Evolutionary conservation across 2,888 invertebrate genomes (phyloP).

Genomic region (Idaea aversata): DNA sequence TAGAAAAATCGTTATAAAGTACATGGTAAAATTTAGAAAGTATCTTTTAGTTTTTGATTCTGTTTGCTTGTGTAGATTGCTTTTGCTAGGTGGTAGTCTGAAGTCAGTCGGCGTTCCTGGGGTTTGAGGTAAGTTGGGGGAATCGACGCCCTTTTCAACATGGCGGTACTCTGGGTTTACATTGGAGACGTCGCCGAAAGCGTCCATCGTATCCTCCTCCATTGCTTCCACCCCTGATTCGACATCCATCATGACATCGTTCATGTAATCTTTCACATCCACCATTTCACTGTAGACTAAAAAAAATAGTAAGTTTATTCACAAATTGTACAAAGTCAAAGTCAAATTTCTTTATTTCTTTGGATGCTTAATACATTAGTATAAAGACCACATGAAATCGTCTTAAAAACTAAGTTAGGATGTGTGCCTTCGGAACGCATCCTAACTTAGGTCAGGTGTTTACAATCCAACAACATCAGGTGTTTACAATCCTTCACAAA

Average conservation of each 20-base stretch:
- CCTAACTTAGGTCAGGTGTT: too few species aligned
- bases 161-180: constrained; percentile 24
- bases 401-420: too few species aligned
- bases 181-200: constrained; percentile 49
- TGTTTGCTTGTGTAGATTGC: constrained; percentile 36
- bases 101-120: constrained; percentile 39
- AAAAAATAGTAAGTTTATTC: constrained; percentile 14
- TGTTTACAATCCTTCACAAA: too few species aligned
- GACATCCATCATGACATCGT: constrained; percentile 62
- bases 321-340: background rate
- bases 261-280: constrained; percentile 49
- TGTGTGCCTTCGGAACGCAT: too few species aligned
- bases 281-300: constrained; percentile 51
- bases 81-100: constrained; percentile 58
- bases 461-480: too few species aligned
- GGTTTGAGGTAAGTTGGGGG: constrained; percentile 28
- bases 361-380: too few species aligned
- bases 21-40: constrained; percentile 62
- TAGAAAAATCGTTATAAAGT: constrained; percentile 60
- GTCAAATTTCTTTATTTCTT: too few species aligned
- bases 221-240: constrained; percentile 77
- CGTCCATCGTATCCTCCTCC: constrained; percentile 65
- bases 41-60: constrained; percentile 41
- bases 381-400: too few species aligned
- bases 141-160: constrained; percentile 23